Evolutionary conservation across 1,140 invertebrate genomes (phyloP).

Genomic region (Oreohelix idahoensis): DNA sequence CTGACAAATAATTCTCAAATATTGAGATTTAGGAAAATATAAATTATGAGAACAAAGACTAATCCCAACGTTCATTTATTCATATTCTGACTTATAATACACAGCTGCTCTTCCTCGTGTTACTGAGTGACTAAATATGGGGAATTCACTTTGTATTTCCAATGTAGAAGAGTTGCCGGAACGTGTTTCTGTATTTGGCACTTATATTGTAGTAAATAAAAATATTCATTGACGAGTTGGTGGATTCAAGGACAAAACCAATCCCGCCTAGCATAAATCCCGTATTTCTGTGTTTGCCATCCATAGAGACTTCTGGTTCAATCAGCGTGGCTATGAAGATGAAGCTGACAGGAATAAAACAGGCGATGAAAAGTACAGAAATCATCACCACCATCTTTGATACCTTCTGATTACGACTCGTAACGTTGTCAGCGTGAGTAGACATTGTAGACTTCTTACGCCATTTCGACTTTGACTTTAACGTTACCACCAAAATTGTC

Average conservation of each 20-base stretch:
- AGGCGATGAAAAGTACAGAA: too few relatives aligned
- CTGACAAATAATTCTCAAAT: too few relatives aligned
- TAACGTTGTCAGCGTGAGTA: not conserved
- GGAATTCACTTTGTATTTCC: too few relatives aligned
- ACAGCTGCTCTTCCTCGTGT: too few relatives aligned
- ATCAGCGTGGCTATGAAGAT: not conserved
- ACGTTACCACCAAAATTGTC: not conserved
- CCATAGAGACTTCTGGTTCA: not conserved
- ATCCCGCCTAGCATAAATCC: not conserved
- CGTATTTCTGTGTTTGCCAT: not conserved
- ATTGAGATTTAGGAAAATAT: too few relatives aligned
- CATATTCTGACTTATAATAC: too few relatives aligned
- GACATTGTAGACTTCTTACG: not conserved
- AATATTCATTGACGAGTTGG: not conserved
- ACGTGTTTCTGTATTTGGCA: not conserved
- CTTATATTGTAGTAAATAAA: constrained; percentile 1
- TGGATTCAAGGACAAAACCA: not conserved
- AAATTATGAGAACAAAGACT: too few relatives aligned
- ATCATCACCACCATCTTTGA: too few relatives aligned
- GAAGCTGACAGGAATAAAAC: not conserved
- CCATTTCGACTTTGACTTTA: not conserved
- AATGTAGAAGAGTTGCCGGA: not conserved
- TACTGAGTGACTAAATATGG: too few relatives aligned
- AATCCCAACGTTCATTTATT: too few relatives aligned
- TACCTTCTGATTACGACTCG: too few relatives aligned